Evolutionary conservation across 2,797 vertebrate genomes (phyloP).

Genomic region (Molossus alvarezi): DNA sequence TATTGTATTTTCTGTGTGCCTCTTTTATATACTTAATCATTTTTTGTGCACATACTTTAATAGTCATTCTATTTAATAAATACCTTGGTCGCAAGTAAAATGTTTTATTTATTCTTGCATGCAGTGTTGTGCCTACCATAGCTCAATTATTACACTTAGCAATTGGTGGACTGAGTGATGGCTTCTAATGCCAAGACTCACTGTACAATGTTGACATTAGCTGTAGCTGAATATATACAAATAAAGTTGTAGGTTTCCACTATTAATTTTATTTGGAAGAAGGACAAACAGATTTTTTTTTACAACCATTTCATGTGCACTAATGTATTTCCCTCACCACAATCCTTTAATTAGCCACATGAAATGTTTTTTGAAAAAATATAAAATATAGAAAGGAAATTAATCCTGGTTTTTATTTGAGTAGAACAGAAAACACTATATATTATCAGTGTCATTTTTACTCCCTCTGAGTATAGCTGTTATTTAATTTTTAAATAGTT

Average conservation of each 20-base stretch:
- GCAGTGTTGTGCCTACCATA: accelerated
- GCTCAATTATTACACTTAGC: neutral
- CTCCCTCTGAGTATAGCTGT: constrained; percentile 23
- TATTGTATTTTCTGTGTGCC: neutral
- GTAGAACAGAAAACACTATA: constrained; percentile 16
- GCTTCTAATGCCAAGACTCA: neutral
- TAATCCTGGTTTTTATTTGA: constrained; percentile 25
- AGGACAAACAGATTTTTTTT: neutral
- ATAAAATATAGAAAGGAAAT: neutral
- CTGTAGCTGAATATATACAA: neutral
- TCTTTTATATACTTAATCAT: neutral
- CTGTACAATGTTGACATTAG: neutral
- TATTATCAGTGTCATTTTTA: constrained; percentile 30
- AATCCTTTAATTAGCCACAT: neutral
- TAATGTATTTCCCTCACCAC: neutral
- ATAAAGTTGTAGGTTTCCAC: neutral
- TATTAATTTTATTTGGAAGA: constrained; percentile 20
- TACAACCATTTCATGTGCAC: neutral
- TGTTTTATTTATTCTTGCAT: neutral
- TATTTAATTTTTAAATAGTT: constrained; percentile 67
- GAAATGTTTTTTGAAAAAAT: constrained; percentile 23
- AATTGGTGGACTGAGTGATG: neutral
- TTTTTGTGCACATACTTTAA: neutral
- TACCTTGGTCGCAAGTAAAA: neutral
- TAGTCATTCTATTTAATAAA: neutral